Evolutionary conservation across 2,888 invertebrate species (phyloP).

Genomic region (Pollenia angustigena): DNA sequence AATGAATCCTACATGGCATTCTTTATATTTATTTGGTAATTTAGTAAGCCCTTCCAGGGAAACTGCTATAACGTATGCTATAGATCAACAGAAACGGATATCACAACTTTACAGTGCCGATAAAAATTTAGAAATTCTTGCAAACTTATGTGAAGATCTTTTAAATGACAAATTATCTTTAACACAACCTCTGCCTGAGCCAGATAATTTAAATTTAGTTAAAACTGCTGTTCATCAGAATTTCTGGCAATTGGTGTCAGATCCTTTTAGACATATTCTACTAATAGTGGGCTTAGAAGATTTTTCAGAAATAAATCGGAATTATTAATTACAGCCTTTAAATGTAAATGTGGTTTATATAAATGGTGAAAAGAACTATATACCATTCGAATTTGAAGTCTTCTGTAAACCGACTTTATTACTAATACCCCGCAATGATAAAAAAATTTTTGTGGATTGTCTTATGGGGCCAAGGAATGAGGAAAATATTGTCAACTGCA

Average conservation of each 20-base stretch:
- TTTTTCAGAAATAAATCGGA: not conserved
- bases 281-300: constrained; percentile 56
- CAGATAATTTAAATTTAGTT: constrained; percentile 32
- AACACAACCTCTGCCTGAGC: constrained; percentile 29
- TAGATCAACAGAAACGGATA: constrained; percentile 55
- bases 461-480: too few species aligned
- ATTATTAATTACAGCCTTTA: not conserved
- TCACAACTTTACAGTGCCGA: constrained; percentile 23
- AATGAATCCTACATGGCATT: constrained; percentile 37
- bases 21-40: constrained; percentile 33
- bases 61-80: constrained; percentile 1
- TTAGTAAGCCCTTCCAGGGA: constrained; percentile 26
- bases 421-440: constrained; percentile 59
- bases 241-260: constrained; percentile 73
- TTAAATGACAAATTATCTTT: constrained; percentile 58
- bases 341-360: constrained; percentile 43
- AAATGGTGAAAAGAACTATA: constrained; percentile 66
- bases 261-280: constrained; percentile 59
- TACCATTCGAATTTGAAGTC: constrained; percentile 73
- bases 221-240: constrained; percentile 66
- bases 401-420: constrained; percentile 65
- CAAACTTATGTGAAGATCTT: constrained; percentile 70
- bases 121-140: constrained; percentile 45
- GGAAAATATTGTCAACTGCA: constrained; percentile 43
- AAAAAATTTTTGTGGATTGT: constrained; percentile 58